Percentiles rank a stretch among this genome's conserved stretches.
Conservation (phyloP, 2,888 invertebrate species). For the Lysandra bellargus region DNA sequence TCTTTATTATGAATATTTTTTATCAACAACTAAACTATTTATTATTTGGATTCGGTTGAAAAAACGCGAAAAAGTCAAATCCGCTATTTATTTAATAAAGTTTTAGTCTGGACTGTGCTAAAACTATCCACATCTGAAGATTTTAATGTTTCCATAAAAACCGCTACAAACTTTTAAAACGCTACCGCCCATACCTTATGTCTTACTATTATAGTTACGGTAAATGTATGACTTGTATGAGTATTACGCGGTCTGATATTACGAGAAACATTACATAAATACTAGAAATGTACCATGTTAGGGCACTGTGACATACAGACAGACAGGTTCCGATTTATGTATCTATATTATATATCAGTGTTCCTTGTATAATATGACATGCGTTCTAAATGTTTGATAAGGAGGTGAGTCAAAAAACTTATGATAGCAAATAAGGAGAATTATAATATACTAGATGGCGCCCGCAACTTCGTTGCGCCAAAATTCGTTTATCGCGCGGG, state of each 20-base stretch:
- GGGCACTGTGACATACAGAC: conserved; percentile 10
- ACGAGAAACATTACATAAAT: conserved; percentile 21
- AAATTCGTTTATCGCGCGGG: too few relatives aligned
- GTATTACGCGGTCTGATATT: conserved; percentile 4
- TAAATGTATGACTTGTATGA: not conserved
- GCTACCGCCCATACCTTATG: not conserved
- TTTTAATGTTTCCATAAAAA: not conserved
- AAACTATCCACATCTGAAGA: too few relatives aligned
- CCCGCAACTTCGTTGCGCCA: too few relatives aligned
- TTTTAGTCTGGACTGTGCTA: too few relatives aligned
- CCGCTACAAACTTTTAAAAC: not conserved
- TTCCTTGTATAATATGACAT: not conserved
- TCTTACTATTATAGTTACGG: not conserved
- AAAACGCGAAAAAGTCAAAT: too few relatives aligned
- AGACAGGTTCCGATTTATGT: not conserved
- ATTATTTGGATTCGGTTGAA: too few relatives aligned
- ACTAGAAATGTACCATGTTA: conserved; percentile 20
- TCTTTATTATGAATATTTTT: too few relatives aligned
- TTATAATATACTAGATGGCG: too few relatives aligned
- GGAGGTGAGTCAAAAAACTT: not conserved
- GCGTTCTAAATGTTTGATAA: not conserved
- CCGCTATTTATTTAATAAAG: too few relatives aligned
- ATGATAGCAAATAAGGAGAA: not conserved
- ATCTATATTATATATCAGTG: not conserved
- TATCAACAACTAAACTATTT: too few relatives aligned